Evolutionary conservation across 2,888 invertebrate genomes (phyloP), one percentile per base, ranked within the genome.

Genomic region (Phengaris arion): DNA sequence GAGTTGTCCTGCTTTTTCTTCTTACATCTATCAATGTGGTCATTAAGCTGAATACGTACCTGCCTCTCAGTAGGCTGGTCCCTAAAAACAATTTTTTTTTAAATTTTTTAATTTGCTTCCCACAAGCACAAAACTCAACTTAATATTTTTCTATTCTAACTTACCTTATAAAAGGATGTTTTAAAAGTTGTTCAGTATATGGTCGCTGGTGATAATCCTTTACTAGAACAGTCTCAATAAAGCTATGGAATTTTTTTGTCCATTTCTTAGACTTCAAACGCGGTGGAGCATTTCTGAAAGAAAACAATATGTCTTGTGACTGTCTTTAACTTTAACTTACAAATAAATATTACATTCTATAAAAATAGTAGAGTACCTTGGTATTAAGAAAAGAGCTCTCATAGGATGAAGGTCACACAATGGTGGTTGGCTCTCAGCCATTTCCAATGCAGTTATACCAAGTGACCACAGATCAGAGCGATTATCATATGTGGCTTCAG

Each of bases 361-460:
- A 57, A 57, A 57, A 7, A 15, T 57, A 15, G 6, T 55, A 57
- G 0, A 52, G 46, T 76, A 79, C 94, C 94, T 96, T 81, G 99
- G 99, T 91, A 99, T 99, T 84, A 99, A 96, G 94, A 99, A 99
- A 81, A 99, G 95, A 81, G 99, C 99, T 89, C 99, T 95, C 99
- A 99, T 99, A 46, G 99, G 99, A 95, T 99, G 99, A 90, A 99
- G 96, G 94, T 99, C 99, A 94, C 99, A 99, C 77, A 99, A 95
- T 59, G 99, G 99, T 79, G 99, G 99, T 93, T 99, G 99, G 84
- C 98, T 98, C 94, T 99, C 99, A 77, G 99, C 99, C 99, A 99
- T 99, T 95, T 99, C 99, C 80, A 99, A 95, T 74, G 99, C 98
- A 77, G 99, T 99, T 86, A 99, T 99, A 85, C 99, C 98, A 81